Percentiles rank a stretch among this genome's conserved stretches.
Conservation (phyloP, 2,797 vertebrate species). For the Aselliscus stoliczkanus region DNA sequence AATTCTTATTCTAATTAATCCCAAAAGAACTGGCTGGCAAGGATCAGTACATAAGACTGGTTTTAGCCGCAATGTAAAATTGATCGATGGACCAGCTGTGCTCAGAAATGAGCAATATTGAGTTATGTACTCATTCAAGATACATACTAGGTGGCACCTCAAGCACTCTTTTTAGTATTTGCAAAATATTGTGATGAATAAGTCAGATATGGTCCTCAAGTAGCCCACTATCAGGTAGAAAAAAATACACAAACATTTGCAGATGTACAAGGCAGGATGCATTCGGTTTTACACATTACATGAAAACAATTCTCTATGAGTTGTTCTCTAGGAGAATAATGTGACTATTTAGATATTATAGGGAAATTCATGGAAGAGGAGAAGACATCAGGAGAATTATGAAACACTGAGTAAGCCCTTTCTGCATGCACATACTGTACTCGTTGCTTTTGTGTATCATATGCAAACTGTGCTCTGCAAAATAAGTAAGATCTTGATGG, state of each 20-base stretch:
- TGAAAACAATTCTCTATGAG: background rate
- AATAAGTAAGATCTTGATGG: background rate
- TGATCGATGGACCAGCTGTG: background rate
- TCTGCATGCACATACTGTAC: background rate
- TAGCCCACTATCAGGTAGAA: background rate
- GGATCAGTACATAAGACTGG: background rate
- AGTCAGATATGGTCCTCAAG: background rate
- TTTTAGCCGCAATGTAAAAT: constrained; percentile 34
- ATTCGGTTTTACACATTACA: background rate
- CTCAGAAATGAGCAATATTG: background rate
- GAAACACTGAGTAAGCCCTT: background rate
- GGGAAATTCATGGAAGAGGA: background rate
- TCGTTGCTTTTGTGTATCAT: background rate
- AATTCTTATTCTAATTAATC: constrained; percentile 23
- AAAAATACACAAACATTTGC: background rate
- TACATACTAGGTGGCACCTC: background rate
- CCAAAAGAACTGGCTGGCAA: background rate
- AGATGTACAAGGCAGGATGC: background rate
- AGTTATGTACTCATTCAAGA: background rate
- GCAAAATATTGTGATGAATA: background rate
- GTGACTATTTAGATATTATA: background rate
- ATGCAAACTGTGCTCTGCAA: background rate
- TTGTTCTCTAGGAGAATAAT: background rate
- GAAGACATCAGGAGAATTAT: background rate
- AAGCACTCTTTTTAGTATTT: background rate